phyloP scores from a whole-genome alignment of 2,113 vertebrate genomes.

The Megaleporinus macrocephalus region DNA sequence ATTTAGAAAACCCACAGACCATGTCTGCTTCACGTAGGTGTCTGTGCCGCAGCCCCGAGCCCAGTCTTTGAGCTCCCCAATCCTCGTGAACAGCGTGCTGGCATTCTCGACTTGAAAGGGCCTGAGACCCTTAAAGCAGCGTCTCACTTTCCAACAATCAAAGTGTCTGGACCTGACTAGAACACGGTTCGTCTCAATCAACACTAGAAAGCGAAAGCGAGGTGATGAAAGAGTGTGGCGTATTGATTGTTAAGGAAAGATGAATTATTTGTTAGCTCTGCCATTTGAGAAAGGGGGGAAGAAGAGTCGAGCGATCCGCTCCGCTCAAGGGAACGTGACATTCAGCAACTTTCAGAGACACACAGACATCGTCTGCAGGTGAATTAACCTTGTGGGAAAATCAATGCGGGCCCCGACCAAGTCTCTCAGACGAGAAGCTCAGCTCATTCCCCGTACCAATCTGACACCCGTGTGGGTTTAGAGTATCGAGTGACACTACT shows the following conservation, averaged over 20 bases:
- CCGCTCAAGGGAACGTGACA: conserved; percentile 57
- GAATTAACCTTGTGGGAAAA: conserved; percentile 60
- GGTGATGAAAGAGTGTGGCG: conserved; percentile 36
- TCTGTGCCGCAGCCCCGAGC: conserved; percentile 8
- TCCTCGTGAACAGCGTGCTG: conserved; percentile 35
- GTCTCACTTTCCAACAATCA: conserved; percentile 63
- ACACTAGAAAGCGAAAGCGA: conserved; percentile 57
- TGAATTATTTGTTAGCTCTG: conserved; percentile 71
- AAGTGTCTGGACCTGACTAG: conserved; percentile 52
- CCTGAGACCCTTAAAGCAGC: conserved; percentile 47
- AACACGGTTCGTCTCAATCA: conserved; percentile 74
- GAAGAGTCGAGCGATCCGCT: conserved; percentile 71
- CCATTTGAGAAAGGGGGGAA: conserved; percentile 64
- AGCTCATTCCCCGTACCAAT: conserved; percentile 43
- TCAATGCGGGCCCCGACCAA: conserved; percentile 64
- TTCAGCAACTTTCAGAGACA: conserved; percentile 62
- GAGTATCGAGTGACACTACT: conserved; percentile 38
- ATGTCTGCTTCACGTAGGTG: conserved; percentile 54
- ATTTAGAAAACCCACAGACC: conserved; percentile 63
- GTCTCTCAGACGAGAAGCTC: conserved; percentile 42
- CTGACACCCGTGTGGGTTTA: conserved; percentile 26
- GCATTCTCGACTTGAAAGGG: conserved; percentile 55
- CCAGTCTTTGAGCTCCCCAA: conserved; percentile 23
- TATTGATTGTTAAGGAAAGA: conserved; percentile 73
- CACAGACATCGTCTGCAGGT: conserved; percentile 51